Evolutionary conservation across 2,797 vertebrate species (phyloP).

Genomic region (Myotis myotis): DNA sequence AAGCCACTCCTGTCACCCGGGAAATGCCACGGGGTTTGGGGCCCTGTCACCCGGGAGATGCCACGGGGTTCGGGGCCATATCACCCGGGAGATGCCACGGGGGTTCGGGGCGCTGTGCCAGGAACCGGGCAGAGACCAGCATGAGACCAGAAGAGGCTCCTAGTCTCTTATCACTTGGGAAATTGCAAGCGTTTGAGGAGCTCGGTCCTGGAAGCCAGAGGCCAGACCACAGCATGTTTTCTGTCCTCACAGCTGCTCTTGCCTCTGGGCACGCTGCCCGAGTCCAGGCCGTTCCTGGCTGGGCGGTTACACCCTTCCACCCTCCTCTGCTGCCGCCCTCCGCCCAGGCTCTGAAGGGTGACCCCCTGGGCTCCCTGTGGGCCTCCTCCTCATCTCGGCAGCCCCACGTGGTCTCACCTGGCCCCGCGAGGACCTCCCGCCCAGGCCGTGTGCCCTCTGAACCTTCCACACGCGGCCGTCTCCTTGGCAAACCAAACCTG

Average conservation of each 20-base stretch:
- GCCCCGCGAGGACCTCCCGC: accelerated
- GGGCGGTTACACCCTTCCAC: too few relatives aligned
- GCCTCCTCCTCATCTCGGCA: not conserved
- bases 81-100: not conserved
- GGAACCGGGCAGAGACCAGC: not conserved
- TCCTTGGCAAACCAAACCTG: not conserved
- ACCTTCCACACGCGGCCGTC: accelerated
- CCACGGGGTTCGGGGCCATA: not conserved
- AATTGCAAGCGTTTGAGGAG: not conserved
- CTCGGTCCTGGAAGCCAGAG: not conserved
- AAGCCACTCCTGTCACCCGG: not conserved
- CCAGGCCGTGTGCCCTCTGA: not conserved
- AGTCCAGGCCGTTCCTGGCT: not conserved
- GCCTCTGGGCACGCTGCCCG: accelerated
- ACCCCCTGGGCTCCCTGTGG: not conserved
- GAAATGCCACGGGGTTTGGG: not conserved
- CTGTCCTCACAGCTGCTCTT: not conserved
- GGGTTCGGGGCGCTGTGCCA: too few relatives aligned
- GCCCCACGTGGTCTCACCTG: not conserved
- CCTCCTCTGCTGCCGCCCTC: not conserved
- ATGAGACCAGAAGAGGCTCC: too few relatives aligned
- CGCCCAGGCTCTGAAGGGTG: not conserved
- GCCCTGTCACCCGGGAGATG: not conserved
- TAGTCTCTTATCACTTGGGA: not conserved
- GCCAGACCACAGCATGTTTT: accelerated